phyloP scores from a whole-genome alignment of 2,888 invertebrate species.

The Microdon myrmicae region DNA sequence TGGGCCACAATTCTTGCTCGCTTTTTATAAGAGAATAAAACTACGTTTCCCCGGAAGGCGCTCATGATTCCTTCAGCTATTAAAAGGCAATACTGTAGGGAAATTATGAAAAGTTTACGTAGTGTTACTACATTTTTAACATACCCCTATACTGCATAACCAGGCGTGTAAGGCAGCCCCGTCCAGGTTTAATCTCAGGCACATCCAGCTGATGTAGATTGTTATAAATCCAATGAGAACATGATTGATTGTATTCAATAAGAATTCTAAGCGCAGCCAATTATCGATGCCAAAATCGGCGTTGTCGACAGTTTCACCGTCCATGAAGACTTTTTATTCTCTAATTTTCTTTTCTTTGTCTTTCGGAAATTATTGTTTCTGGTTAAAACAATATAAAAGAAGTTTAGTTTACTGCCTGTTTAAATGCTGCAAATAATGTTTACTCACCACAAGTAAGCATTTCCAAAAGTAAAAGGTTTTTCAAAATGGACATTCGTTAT shows the following conservation, averaged over 20 bases:
- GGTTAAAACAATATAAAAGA: too few species aligned
- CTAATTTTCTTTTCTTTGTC: too few species aligned
- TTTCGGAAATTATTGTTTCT: too few species aligned
- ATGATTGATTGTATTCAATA: slow-evolving; percentile 60
- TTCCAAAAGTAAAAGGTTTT: too few species aligned
- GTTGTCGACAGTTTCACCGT: too few species aligned
- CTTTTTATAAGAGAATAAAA: slow-evolving; percentile 58
- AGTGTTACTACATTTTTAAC: slow-evolving; percentile 44
- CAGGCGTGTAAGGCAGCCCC: slow-evolving; percentile 61
- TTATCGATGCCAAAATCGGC: too few species aligned
- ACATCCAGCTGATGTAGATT: slow-evolving; percentile 61
- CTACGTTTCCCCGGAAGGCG: slow-evolving; percentile 60
- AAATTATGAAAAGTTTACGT: neutral
- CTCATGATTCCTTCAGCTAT: slow-evolving; percentile 65
- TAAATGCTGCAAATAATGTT: too few species aligned
- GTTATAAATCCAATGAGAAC: slow-evolving; percentile 63
- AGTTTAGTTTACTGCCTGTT: too few species aligned
- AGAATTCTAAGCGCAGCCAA: slow-evolving; percentile 39
- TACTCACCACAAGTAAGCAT: too few species aligned
- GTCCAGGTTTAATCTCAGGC: slow-evolving; percentile 55
- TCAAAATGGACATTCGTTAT: too few species aligned
- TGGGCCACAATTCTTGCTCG: slow-evolving; percentile 62
- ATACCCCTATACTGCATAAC: slow-evolving; percentile 63
- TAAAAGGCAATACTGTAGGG: slow-evolving; percentile 30
- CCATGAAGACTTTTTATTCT: too few species aligned